A percentile compares a stretch with the other conserved stretches of the same genome.
phyloP scores from a whole-genome alignment of 2,888 invertebrate species.

The Nephrotoma appendiculata region DNA sequence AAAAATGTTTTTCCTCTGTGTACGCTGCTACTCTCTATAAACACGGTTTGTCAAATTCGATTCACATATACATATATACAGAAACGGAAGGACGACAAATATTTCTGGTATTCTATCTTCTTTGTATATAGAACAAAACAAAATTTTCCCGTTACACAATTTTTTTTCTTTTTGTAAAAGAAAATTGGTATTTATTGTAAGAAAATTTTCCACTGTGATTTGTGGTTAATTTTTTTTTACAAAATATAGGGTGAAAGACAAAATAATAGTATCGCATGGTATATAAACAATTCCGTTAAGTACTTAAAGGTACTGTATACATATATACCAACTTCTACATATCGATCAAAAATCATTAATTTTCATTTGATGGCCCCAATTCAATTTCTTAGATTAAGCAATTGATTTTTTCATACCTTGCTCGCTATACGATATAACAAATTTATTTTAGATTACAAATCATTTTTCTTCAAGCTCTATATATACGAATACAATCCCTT shows the following conservation, averaged over 20 bases:
- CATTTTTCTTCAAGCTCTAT: neutral
- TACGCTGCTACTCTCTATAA: neutral
- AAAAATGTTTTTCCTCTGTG: neutral
- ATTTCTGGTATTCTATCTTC: neutral
- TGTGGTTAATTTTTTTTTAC: neutral
- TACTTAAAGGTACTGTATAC: neutral
- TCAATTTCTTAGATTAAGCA: neutral
- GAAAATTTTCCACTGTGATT: neutral
- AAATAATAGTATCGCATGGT: neutral
- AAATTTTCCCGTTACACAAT: neutral
- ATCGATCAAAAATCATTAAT: neutral
- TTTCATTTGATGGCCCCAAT: neutral
- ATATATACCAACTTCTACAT: neutral
- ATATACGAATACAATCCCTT: neutral
- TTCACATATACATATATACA: neutral
- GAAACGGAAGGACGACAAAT: neutral
- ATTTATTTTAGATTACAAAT: neutral
- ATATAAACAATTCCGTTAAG: neutral
- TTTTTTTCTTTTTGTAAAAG: neutral
- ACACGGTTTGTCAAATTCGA: neutral
- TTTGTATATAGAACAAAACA: neutral
- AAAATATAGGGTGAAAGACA: neutral
- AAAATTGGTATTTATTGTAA: neutral
- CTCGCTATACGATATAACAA: neutral
- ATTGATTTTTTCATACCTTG: neutral